These are phyloP conservation scores for Rhabdornis inornatus DNA, from an alignment of 2,113 vertebrate genomes.

Conservation along the genomic window DNA sequence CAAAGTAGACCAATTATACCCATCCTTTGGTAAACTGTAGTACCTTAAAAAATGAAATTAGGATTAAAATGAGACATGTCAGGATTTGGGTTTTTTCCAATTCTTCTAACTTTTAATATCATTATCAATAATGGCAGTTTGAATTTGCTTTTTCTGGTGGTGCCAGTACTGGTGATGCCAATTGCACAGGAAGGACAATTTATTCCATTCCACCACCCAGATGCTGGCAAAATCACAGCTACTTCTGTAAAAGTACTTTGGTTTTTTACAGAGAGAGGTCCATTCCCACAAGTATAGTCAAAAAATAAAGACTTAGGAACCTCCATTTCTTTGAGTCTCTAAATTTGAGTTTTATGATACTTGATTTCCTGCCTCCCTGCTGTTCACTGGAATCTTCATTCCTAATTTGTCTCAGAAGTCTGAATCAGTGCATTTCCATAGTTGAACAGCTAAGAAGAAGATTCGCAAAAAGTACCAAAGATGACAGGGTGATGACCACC, in stretches of 20 bases:
- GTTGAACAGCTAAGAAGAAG: neutral
- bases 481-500: neutral
- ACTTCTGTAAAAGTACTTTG: neutral
- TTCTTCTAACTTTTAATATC: neutral
- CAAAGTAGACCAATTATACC: neutral
- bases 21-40: neutral
- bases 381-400: neutral
- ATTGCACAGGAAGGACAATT: neutral
- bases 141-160: neutral
- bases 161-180: neutral
- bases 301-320: neutral
- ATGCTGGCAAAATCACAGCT: neutral
- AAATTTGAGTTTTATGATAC: neutral
- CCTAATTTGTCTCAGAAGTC: neutral
- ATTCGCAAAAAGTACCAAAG: neutral
- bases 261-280: neutral
- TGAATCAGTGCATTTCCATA: neutral
- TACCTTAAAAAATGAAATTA: neutral
- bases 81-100: rapidly evolving
- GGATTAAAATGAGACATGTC: neutral
- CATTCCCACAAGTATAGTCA: neutral
- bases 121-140: neutral
- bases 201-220: neutral
- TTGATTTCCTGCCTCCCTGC: neutral
- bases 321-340: neutral